These are phyloP conservation scores for Halichoerus grypus DNA, from an alignment of 2,113 vertebrate genomes.

Conservation along the genomic window DNA sequence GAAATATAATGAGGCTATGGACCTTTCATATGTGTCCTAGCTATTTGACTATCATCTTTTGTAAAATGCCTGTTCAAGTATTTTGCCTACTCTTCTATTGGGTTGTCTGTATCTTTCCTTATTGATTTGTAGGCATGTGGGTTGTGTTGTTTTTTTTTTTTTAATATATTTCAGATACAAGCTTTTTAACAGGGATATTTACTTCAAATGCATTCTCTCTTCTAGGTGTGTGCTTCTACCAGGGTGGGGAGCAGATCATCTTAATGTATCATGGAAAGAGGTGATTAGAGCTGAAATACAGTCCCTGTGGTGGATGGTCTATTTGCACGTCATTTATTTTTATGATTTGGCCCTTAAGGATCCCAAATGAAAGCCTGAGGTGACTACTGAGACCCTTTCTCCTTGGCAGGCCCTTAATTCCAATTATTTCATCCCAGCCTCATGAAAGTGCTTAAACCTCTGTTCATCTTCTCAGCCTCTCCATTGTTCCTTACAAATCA, in stretches of 20 bases:
- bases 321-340: not conserved
- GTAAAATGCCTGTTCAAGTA: not conserved
- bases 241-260: not conserved
- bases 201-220: not conserved
- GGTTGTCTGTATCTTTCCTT: not conserved
- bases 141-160: not conserved
- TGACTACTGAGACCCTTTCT: not conserved
- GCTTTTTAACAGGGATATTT: not conserved
- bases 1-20: not conserved
- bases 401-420: not conserved
- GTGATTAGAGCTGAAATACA: not conserved
- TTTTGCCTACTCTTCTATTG: not conserved
- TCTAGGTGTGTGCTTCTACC: not conserved
- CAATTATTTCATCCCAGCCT: slow-evolving; percentile 3
- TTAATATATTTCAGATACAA: not conserved
- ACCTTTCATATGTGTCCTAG: not conserved
- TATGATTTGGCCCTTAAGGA: not conserved
- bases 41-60: not conserved
- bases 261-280: not conserved
- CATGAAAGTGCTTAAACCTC: not conserved
- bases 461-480: not conserved
- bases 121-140: not conserved
- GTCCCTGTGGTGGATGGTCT: not conserved
- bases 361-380: not conserved
- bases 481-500: not conserved